Evolutionary conservation across 2,797 vertebrate species (phyloP).

Genomic region (Molossus alvarezi): DNA sequence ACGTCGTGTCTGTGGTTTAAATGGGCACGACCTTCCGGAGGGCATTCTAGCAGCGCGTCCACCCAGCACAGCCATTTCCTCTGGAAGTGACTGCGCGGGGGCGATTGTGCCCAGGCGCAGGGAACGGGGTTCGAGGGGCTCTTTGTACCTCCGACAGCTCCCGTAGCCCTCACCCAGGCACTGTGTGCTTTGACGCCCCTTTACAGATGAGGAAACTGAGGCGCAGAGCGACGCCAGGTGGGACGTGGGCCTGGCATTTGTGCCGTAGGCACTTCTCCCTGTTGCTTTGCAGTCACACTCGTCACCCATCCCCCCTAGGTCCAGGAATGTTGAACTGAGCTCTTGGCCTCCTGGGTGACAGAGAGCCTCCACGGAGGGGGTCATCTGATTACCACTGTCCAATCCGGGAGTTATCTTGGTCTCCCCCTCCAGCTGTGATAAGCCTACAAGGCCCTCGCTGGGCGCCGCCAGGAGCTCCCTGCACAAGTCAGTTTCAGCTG

Average conservation of each 20-base stretch:
- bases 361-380: neutral
- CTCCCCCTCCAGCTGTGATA: too few species aligned
- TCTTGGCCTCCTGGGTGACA: rapidly evolving
- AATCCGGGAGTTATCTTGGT: neutral
- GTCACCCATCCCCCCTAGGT: rapidly evolving
- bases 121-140: rapidly evolving
- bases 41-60: neutral
- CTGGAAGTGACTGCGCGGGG: neutral
- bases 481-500: neutral
- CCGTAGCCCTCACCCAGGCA: neutral
- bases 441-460: rapidly evolving
- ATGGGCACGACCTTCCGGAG: rapidly evolving
- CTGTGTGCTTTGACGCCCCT: rapidly evolving
- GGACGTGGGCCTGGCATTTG: neutral
- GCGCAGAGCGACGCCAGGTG: rapidly evolving
- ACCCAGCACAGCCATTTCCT: neutral
- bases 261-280: neutral
- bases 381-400: neutral
- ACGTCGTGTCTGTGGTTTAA: rapidly evolving
- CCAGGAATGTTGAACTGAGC: too few species aligned
- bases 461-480: rapidly evolving
- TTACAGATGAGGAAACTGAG: neutral
- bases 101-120: rapidly evolving
- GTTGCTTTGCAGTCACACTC: rapidly evolving
- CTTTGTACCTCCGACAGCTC: neutral